phyloP scores from a whole-genome alignment of 2,888 invertebrate genomes.

The Cartodere bifasciata region DNA sequence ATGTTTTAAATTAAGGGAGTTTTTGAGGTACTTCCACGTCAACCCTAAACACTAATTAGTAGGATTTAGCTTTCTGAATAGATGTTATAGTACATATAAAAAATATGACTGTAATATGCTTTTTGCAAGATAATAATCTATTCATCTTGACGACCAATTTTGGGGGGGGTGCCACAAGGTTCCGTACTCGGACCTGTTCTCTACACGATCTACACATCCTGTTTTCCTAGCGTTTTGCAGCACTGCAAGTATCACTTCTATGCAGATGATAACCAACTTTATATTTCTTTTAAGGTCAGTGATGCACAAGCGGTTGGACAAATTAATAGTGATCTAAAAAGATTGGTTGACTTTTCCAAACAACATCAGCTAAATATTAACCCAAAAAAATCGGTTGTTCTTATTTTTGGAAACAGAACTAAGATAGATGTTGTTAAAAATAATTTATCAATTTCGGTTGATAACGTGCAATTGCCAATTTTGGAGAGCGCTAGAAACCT shows the following conservation, averaged over 20 bases:
- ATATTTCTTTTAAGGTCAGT: slow-evolving; percentile 1
- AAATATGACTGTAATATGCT: too few species aligned
- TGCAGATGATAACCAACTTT: slow-evolving; percentile 6
- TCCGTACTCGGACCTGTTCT: slow-evolving; percentile 1
- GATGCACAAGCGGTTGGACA: neutral
- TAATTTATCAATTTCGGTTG: neutral
- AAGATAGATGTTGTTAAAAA: neutral
- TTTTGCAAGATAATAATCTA: too few species aligned
- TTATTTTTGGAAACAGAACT: neutral
- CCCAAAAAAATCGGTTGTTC: slow-evolving; percentile 1
- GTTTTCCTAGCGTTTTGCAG: slow-evolving; percentile 2
- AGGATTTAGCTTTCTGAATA: too few species aligned
- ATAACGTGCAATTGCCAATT: neutral
- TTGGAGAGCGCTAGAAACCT: neutral
- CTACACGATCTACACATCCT: neutral
- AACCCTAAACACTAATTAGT: too few species aligned
- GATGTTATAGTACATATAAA: too few species aligned
- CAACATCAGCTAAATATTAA: neutral
- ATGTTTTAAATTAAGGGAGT: too few species aligned
- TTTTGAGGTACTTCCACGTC: too few species aligned
- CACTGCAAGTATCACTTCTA: slow-evolving; percentile 3
- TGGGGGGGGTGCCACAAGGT: slow-evolving; percentile 1
- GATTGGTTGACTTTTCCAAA: neutral
- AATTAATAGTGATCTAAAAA: neutral
- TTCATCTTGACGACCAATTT: too few species aligned